These are phyloP conservation scores for Prolemur simus DNA, from an alignment of 2,113 vertebrate genomes.

Conservation along the genomic window DNA sequence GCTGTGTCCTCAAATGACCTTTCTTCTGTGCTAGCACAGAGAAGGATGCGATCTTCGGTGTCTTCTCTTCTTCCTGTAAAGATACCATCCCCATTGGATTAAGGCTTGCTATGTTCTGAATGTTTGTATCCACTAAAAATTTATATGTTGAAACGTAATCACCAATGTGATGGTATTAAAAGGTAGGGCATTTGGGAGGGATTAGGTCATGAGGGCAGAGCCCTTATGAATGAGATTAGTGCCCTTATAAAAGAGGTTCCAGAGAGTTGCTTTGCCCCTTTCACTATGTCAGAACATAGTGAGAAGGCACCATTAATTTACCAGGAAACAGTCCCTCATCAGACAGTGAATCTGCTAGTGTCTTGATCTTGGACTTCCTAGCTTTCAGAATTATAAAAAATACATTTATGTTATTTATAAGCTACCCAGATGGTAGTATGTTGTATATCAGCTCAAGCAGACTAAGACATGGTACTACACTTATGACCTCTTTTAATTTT, in stretches of 20 bases:
- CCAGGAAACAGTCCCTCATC: background rate
- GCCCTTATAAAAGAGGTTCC: background rate
- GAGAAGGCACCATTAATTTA: background rate
- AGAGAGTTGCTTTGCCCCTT: background rate
- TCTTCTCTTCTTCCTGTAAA: background rate
- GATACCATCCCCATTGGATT: too few species aligned
- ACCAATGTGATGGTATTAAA: background rate
- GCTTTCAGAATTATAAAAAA: background rate
- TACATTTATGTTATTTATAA: background rate
- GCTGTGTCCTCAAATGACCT: fast-evolving
- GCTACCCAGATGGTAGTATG: background rate
- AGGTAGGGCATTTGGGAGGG: background rate
- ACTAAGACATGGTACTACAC: background rate
- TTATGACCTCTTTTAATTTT: background rate
- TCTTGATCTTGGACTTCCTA: background rate
- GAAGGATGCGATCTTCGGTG: background rate
- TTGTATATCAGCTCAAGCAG: background rate
- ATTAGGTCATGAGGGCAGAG: background rate
- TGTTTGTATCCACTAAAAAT: background rate
- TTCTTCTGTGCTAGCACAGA: background rate
- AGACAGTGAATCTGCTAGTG: background rate
- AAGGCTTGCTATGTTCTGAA: background rate
- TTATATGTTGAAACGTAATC: background rate
- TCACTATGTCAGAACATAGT: too few species aligned
- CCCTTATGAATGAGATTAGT: background rate